Percentiles rank a stretch among this genome's conserved stretches.
Evolutionary conservation across 2,113 vertebrate genomes (phyloP).

Genomic region (Eptesicus fuscus): DNA sequence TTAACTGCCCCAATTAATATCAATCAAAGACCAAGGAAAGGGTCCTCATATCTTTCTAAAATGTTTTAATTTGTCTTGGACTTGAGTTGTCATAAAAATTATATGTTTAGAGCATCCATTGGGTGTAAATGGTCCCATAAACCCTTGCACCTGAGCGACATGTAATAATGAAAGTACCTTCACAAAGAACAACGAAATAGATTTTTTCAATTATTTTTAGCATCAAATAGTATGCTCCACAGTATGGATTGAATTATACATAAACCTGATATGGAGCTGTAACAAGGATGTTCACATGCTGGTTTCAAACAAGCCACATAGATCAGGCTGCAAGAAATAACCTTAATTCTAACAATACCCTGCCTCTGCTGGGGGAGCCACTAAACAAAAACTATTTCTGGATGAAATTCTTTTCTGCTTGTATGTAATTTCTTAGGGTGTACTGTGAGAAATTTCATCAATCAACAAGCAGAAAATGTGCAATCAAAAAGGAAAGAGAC

Average conservation of each 20-base stretch:
- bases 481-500: background rate
- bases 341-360: conserved; percentile 14
- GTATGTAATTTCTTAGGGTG: background rate
- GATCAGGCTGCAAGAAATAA: conserved; percentile 18
- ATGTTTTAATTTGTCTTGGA: conserved; percentile 81
- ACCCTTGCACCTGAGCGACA: conserved; percentile 78
- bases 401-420: conserved; percentile 23
- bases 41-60: conserved; percentile 80
- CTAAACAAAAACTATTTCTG: conserved; percentile 31
- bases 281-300: conserved; percentile 60
- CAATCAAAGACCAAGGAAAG: conserved; percentile 79
- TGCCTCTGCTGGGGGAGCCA: background rate
- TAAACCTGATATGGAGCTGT: conserved; percentile 68
- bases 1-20: conserved; percentile 69
- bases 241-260: conserved; percentile 81
- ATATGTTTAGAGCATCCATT: conserved; percentile 79
- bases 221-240: conserved; percentile 76
- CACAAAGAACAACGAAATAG: conserved; percentile 79
- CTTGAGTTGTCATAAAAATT: conserved; percentile 77
- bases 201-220: conserved; percentile 76
- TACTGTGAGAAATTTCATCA: background rate
- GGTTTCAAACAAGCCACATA: conserved; percentile 21
- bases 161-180: conserved; percentile 77
- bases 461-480: background rate
- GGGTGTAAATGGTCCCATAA: conserved; percentile 79